Conservation (phyloP, 2,888 invertebrate species). For the Hyalella azteca region DNA sequence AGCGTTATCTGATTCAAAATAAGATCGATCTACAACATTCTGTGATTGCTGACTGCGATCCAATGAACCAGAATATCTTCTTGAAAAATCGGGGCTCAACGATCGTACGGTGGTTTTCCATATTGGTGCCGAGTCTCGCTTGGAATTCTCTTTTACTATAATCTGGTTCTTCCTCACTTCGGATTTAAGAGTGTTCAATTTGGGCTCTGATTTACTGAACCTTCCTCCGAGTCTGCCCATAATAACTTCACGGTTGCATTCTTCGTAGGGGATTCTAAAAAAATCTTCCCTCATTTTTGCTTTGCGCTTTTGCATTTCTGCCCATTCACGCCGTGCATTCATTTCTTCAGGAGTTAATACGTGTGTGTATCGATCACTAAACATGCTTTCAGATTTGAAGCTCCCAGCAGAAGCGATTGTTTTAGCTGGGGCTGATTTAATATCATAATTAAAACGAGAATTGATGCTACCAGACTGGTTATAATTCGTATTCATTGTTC, state of each 20-base stretch:
- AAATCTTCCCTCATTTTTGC: conserved; percentile 50
- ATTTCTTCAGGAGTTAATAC: conserved; percentile 38
- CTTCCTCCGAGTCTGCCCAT: conserved; percentile 45
- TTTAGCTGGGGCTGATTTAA: conserved; percentile 12
- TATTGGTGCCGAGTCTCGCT: conserved; percentile 5
- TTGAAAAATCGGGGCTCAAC: conserved; percentile 11
- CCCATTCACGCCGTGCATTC: conserved; percentile 47
- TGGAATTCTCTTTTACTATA: conserved; percentile 12
- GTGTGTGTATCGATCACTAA: conserved; percentile 26
- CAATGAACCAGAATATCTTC: not conserved
- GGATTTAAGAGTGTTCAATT: conserved; percentile 41
- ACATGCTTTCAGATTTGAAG: not conserved
- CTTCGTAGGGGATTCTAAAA: conserved; percentile 54
- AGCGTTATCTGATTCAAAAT: no score
- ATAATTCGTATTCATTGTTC: not conserved
- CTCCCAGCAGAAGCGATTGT: not conserved
- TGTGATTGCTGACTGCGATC: not conserved
- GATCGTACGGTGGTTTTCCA: conserved; percentile 20
- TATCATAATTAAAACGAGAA: no score
- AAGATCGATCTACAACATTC: no score
- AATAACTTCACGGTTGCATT: conserved; percentile 53
- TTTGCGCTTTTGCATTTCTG: conserved; percentile 46
- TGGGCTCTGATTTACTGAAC: conserved; percentile 50
- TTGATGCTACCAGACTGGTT: not conserved
- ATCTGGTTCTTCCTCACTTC: conserved; percentile 47